Conservation (phyloP, 2,888 invertebrate species). For the Pediacus dermestoides region DNA sequence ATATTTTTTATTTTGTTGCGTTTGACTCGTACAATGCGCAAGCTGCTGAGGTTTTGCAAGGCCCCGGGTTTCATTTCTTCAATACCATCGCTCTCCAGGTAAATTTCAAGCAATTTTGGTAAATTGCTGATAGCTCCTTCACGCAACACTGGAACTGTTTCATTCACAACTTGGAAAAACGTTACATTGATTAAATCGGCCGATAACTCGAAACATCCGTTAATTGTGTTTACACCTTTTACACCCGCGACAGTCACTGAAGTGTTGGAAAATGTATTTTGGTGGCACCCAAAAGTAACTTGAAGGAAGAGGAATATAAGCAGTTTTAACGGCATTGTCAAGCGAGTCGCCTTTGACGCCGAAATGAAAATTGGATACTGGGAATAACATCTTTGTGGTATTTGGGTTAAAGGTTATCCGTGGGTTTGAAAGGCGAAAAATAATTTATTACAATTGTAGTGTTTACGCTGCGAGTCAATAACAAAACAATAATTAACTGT, state of each 20-base stretch:
- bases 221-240: slow-evolving; percentile 35
- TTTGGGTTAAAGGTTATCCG: too few species aligned
- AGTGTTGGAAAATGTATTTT: slow-evolving; percentile 36
- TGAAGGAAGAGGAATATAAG: too few species aligned
- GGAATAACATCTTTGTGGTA: too few species aligned
- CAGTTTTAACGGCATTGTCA: too few species aligned
- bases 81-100: slow-evolving; percentile 31
- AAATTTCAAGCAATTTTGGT: slow-evolving; percentile 35
- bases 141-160: slow-evolving; percentile 37
- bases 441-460: too few species aligned
- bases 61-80: slow-evolving; percentile 33
- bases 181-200: slow-evolving; percentile 36
- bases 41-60: slow-evolving; percentile 30
- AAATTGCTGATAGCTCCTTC: slow-evolving; percentile 37
- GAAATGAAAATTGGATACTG: too few species aligned
- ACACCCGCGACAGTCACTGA: slow-evolving; percentile 39
- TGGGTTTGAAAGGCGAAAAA: too few species aligned
- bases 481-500: too few species aligned
- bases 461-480: too few species aligned
- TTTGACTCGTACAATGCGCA: slow-evolving; percentile 31
- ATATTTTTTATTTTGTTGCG: slow-evolving; percentile 31
- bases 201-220: slow-evolving; percentile 39
- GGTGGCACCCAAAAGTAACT: too few species aligned
- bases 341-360: too few species aligned
- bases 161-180: slow-evolving; percentile 39